phyloP scores from a whole-genome alignment of 2,888 invertebrate genomes.

The Amphimallon solstitiale region DNA sequence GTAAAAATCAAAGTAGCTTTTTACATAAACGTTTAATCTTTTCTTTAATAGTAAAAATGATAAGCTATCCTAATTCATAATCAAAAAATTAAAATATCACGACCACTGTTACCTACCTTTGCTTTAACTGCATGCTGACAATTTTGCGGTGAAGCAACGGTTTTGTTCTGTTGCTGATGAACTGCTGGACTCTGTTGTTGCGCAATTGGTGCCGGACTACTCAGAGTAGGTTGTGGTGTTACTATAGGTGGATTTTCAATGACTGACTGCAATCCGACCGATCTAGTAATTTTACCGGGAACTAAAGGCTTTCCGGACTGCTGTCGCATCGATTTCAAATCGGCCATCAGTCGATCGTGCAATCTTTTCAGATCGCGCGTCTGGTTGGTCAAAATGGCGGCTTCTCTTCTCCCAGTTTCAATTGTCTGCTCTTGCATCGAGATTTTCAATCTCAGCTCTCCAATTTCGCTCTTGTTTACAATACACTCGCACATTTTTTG shows the following conservation, averaged over 20 bases:
- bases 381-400: slow-evolving; percentile 75
- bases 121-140: not conserved
- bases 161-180: not conserved
- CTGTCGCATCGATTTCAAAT: slow-evolving; percentile 67
- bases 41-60: too few relatives aligned
- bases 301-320: slow-evolving; percentile 68
- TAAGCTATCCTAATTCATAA: too few relatives aligned
- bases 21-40: too few relatives aligned
- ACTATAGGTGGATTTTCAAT: slow-evolving; percentile 28
- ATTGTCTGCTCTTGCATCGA: slow-evolving; percentile 72
- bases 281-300: slow-evolving; percentile 84
- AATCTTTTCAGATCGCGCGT: slow-evolving; percentile 82
- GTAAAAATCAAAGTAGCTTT: not conserved
- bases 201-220: slow-evolving; percentile 3
- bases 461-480: slow-evolving; percentile 75
- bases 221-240: slow-evolving; percentile 5
- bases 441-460: slow-evolving; percentile 73
- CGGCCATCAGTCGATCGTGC: slow-evolving; percentile 75
- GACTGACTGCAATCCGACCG: slow-evolving; percentile 81
- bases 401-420: slow-evolving; percentile 73
- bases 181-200: not conserved
- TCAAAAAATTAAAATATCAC: too few relatives aligned
- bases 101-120: slow-evolving; percentile 22
- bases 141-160: not conserved
- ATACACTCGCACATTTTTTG: slow-evolving; percentile 82